Percentiles rank a stretch among this genome's conserved stretches.
Evolutionary conservation across 2,113 vertebrate species (phyloP).

Genomic region (Tichodroma muraria): DNA sequence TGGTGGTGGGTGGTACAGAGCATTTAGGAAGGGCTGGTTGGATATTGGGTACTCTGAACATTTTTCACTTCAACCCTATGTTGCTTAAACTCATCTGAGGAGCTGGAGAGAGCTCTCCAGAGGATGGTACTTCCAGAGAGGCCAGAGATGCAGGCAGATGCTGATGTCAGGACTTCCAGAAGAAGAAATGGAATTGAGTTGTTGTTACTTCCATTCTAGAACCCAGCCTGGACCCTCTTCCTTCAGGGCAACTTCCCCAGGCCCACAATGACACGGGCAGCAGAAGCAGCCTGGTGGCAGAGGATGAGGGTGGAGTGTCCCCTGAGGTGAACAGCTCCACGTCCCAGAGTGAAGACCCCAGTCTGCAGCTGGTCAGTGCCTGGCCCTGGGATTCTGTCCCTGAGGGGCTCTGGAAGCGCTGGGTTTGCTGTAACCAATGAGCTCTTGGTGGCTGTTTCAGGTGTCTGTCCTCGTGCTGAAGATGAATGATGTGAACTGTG

Average conservation of each 20-base stretch:
- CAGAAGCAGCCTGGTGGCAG: conserved; percentile 69
- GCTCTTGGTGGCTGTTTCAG: conserved; percentile 60
- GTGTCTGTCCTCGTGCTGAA: conserved; percentile 84
- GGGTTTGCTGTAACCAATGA: neutral
- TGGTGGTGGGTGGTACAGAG: neutral
- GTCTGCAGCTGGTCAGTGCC: conserved; percentile 77
- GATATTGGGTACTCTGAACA: neutral
- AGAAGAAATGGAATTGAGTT: neutral
- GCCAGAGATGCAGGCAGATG: neutral
- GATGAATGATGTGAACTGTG: conserved; percentile 75
- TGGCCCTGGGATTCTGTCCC: neutral
- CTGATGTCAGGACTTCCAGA: neutral
- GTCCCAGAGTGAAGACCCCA: conserved; percentile 82
- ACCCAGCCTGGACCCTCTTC: conserved; percentile 77
- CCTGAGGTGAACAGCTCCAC: conserved; percentile 83
- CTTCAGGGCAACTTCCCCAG: conserved; percentile 58
- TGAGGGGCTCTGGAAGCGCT: neutral
- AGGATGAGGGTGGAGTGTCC: conserved; percentile 70
- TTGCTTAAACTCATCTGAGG: neutral
- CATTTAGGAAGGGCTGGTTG: neutral
- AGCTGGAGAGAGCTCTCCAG: neutral
- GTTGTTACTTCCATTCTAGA: conserved; percentile 68
- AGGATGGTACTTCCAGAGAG: neutral
- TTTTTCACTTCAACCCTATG: neutral
- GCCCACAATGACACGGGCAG: conserved; percentile 17